Base-by-base conservation (phyloP, 2,113 vertebrate genomes). In the Mohoua ochrocephala region DNA sequence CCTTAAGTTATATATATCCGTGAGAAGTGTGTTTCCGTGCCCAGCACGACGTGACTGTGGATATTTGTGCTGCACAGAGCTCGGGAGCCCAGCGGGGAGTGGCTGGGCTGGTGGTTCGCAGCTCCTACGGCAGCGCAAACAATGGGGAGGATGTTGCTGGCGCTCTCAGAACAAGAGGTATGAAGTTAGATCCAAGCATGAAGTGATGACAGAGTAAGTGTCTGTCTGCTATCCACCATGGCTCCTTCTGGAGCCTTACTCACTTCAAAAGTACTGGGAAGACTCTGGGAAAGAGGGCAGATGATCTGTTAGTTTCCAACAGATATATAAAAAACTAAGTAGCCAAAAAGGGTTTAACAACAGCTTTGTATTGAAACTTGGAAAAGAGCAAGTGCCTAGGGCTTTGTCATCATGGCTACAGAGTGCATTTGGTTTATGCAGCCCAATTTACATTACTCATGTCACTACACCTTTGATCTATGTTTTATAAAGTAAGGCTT, bases 131-230 rank as follows among this genome's bases (percentile, higher is more conserved):
- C 75, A 88, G 50, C 49, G 71, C 90, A 89, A 97, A 93, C 97
- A 95, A 84, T 13, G 4, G 95, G 91, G 95, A 90, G 97, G 93
- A 89, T 95, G 76, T 92, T 96, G 95, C 95, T 96, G 95, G 91
- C 89, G 80, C 76, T 96, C 67, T 80, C 12, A 33, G 95, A 93
- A 91, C 56, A 95, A 98, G 97, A 94, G 89, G 82, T 79, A 69
- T 28, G 28, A 89, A 96, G 96, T 91, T 67, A 94, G 93, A 96
- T 89, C 92, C 96, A 94, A 96, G 86, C 84, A 91, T 77, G 35
- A 47, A 86, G 42, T 86, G 93, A 96, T 97, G 79, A 84, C 78
- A 95, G 85, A 64, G 90, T 89, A 93, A 97, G 95, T 65, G 82
- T 86, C 86, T 97, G 83, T 88, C 88, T 13, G 42, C 88, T 61